Conservation (phyloP, 2,797 vertebrate genomes). For the Alcedo quadribrachys region DNA sequence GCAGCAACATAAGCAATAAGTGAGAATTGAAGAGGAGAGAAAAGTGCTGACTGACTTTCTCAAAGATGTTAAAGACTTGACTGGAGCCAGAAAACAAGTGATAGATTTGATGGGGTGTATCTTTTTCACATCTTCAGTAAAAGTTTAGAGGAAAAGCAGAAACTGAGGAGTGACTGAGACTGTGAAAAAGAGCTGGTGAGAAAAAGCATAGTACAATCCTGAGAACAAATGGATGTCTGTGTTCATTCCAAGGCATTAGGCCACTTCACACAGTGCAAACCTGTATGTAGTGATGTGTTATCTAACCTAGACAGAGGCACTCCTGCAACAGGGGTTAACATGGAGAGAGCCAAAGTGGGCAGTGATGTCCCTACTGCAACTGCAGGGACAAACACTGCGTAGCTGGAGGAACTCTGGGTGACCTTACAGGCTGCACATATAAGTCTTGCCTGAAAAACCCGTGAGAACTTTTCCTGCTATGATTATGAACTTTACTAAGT, state of each 20-base stretch:
- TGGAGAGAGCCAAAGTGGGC: not conserved
- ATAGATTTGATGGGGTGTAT: not conserved
- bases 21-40: constrained; percentile 3
- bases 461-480: constrained; percentile 75
- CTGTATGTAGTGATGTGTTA: not conserved
- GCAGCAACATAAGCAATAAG: constrained; percentile 25
- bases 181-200: not conserved
- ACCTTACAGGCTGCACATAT: constrained; percentile 55
- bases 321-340: not conserved
- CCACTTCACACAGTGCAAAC: not conserved
- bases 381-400: constrained; percentile 11
- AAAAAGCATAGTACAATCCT: constrained; percentile 1
- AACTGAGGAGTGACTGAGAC: not conserved
- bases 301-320: not conserved
- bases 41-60: constrained; percentile 40
- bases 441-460: constrained; percentile 67
- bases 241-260: not conserved
- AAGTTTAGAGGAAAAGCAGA: constrained; percentile 9
- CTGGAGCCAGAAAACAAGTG: not conserved
- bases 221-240: not conserved
- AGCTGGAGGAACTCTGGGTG: constrained; percentile 70
- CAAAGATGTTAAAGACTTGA: not conserved
- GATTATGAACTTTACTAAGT: constrained; percentile 77
- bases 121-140: constrained; percentile 9
- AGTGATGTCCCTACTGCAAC: not conserved